These are phyloP conservation scores for Neogale vison DNA, from an alignment of 2,113 vertebrate species.

Conservation along the genomic window DNA sequence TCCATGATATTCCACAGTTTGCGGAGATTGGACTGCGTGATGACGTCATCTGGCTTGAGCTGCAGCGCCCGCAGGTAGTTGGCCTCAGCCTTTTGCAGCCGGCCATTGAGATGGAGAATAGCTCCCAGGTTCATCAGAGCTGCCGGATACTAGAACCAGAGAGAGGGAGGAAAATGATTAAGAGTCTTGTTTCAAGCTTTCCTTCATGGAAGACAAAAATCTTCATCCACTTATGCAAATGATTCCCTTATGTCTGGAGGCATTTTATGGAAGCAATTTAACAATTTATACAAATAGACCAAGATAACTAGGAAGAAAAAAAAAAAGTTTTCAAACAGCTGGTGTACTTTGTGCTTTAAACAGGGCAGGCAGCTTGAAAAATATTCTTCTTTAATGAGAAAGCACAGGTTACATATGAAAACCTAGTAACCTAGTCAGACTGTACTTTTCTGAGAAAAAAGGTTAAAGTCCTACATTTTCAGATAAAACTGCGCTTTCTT, in stretches of 20 bases:
- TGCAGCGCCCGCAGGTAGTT: constrained; percentile 97
- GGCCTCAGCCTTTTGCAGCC: constrained; percentile 94
- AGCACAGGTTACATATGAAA: constrained; percentile 62
- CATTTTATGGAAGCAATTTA: constrained; percentile 76
- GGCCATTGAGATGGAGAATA: constrained; percentile 98
- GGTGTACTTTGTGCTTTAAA: constrained; percentile 67
- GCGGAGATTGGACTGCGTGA: constrained; percentile 98
- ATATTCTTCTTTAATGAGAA: constrained; percentile 71
- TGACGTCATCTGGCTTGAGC: constrained; percentile 96
- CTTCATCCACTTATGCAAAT: constrained; percentile 71
- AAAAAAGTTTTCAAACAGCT: constrained; percentile 73
- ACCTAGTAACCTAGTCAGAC: constrained; percentile 19
- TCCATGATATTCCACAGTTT: constrained; percentile 99
- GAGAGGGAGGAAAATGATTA: constrained; percentile 62
- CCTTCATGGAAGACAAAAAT: constrained; percentile 50
- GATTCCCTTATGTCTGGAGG: constrained; percentile 63
- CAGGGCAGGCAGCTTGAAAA: constrained; percentile 44
- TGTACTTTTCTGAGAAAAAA: constrained; percentile 56
- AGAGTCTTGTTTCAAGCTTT: constrained; percentile 49
- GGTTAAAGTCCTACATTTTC: constrained; percentile 56
- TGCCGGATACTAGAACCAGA: constrained; percentile 92
- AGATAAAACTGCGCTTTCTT: constrained; percentile 58
- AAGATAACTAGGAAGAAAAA: constrained; percentile 62
- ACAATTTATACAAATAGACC: constrained; percentile 74
- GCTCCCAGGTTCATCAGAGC: constrained; percentile 99